Evolutionary conservation across 2,797 vertebrate species (phyloP), one percentile per base, ranked within the genome.

Genomic region (Yasuhikotakia modesta): DNA sequence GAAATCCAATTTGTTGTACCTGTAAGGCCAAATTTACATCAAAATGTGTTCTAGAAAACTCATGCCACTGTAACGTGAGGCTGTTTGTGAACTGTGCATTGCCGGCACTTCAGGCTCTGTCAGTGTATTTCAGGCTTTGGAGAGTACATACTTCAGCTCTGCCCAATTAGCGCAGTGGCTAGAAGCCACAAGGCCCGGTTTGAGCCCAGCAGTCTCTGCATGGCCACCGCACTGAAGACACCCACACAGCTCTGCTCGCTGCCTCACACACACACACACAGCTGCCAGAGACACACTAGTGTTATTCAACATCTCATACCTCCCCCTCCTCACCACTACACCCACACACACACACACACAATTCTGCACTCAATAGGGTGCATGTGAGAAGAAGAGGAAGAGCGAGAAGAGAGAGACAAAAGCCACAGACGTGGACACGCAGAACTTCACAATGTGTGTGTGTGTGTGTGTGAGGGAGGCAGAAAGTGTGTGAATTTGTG

Each of bases 271-370:
- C 48, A n/a, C 73, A 80, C 78, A 80, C 85, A 86, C 85, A 87
- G 85, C 85, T 87, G 84, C 85, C 84, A 86, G 71, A 85, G 76
- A 84, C 75, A 71, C 79, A 83, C 82, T 71, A 45, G 66, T 74
- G 68, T 79, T 77, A 78, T 84, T 84, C 81, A 84, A 70, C 70
- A 81, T 81, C 79, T 75, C 71, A 81, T 77, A 60, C 83, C 79
- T 82, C 75, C 81, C 78, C 75, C 83, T 84, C 81, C 73, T 67
- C 65, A 72, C 80, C 76, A 85, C 76, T 78, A 83, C 84, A 39
- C 84, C 87, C 87, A 70, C 83, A 64, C 64, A 55, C 21, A 64
- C 64, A 55, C 21, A 46, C 65, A 45, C 75, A 19, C 80, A 50
- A 73, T 72, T 77, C 70, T 79, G 61, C 73, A 64, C 74, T 78